A percentile compares a stretch with the other conserved stretches of the same genome.
phyloP scores from a whole-genome alignment of 2,113 vertebrate genomes.

The Leptobrachium leishanense region DNA sequence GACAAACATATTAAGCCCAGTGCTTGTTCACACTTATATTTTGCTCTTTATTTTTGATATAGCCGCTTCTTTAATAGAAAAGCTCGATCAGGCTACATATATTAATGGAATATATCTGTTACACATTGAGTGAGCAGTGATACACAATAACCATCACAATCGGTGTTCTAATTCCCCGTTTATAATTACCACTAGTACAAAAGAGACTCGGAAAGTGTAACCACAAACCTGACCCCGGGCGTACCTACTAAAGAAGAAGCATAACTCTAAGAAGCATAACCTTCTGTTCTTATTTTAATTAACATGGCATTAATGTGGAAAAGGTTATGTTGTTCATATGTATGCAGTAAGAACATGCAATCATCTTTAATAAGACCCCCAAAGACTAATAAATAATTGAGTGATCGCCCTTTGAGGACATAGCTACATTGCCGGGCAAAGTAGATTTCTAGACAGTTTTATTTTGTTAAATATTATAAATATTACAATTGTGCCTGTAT shows the following conservation, averaged over 20 bases:
- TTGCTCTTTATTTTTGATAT: too few relatives aligned
- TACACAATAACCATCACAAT: too few relatives aligned
- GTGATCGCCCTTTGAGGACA: constrained; percentile 17
- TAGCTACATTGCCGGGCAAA: constrained; percentile 23
- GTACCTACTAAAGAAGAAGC: constrained; percentile 14
- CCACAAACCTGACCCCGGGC: background rate
- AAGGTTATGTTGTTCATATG: constrained; percentile 31
- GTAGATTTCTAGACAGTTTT: constrained; percentile 8
- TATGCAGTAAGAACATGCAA: constrained; percentile 31
- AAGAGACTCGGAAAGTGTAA: constrained; percentile 5
- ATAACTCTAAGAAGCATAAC: constrained; percentile 9
- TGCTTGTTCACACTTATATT: too few relatives aligned
- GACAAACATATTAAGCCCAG: too few relatives aligned
- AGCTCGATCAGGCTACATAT: too few relatives aligned
- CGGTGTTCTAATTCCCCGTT: background rate
- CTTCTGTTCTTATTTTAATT: constrained; percentile 32
- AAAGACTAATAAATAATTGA: constrained; percentile 33
- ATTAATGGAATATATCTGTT: too few relatives aligned
- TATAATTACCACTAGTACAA: constrained; percentile 28
- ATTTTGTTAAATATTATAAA: constrained; percentile 36
- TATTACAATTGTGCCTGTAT: constrained; percentile 21
- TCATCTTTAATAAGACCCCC: constrained; percentile 40
- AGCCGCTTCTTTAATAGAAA: too few relatives aligned
- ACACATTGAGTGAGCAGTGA: too few relatives aligned
- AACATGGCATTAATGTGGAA: constrained; percentile 44